Base-by-base conservation (phyloP, 1,140 invertebrate genomes). In the Papilio glaucus region DNA sequence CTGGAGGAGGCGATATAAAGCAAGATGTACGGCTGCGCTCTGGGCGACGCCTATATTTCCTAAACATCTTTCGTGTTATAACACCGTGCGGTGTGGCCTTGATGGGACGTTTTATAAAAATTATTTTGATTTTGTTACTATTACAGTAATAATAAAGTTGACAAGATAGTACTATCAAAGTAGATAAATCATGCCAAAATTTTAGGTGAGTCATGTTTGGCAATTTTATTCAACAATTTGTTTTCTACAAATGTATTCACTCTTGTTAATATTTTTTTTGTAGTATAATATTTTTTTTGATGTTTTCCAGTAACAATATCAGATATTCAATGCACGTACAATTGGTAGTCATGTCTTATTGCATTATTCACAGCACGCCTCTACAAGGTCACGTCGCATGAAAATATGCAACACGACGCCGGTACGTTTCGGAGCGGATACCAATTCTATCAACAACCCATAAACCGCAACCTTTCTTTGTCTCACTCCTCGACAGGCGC, bases 11-110 rank as follows among this genome's bases (percentile, higher is more conserved):
- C 95, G 95, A 95, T 91, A 90, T 95, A 95, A 95, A 94, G 94
- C 94, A 95, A 96, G 95, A 95, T 95, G 95, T 95, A 96, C 95
- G 95, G 90, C 95, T 95, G 95, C 95, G 95, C 95, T 95, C 85
- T 87, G 84, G 89, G 89, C 83, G 86, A 89, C 92, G 90, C 88
- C 92, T 92, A 91, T 93, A 89, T 91, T 90, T 89, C 84, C 88
- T 90, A 92, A 93, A 92, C 91, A 92, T 91, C 90, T 92, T 91
- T 92, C 79, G 86, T 77, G 80, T 88, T 90, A 91, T 91, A 89
- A 83, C 85, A 82, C 80, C 71, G 83, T 72, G 77, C 81, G 88
- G 67, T 80, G 85, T 90, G 81, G 80, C 86, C 84, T 93, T 93
- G 90, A 85, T 72, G 68, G 76, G 83, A 81, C 84, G 84, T 85